Evolutionary conservation across 2,113 vertebrate species (phyloP).

Genomic region (Gnathonemus longibarbis): DNA sequence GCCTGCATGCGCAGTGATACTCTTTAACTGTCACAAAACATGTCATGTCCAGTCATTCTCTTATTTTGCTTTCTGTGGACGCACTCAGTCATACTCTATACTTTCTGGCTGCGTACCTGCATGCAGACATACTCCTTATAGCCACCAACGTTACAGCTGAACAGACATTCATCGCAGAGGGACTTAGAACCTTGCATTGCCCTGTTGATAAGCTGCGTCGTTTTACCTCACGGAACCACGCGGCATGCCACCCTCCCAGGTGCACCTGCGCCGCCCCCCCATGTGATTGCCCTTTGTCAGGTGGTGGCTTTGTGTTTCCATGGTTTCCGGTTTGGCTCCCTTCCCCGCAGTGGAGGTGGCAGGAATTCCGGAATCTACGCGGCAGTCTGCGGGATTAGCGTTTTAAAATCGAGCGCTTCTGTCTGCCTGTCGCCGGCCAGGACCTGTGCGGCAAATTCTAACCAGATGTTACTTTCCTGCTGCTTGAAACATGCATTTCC

Average conservation of each 20-base stretch:
- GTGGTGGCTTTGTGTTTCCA: constrained; percentile 24
- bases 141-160: neutral
- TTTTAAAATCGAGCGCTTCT: constrained; percentile 14
- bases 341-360: neutral
- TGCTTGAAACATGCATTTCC: constrained; percentile 42
- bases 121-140: neutral
- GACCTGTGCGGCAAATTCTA: constrained; percentile 31
- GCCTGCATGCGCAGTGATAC: neutral
- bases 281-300: neutral
- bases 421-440: constrained; percentile 28
- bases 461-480: constrained; percentile 36
- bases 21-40: neutral
- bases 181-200: neutral
- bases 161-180: neutral
- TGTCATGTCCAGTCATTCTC: neutral
- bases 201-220: neutral
- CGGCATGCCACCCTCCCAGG: neutral
- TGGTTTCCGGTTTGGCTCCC: neutral
- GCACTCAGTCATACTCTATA: neutral
- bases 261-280: constrained; percentile 30
- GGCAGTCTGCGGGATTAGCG: constrained; percentile 27
- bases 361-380: neutral
- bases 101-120: neutral
- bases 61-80: neutral
- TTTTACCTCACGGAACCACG: neutral